phyloP scores from a whole-genome alignment of 2,888 invertebrate genomes.

The Copidosoma aretas region DNA sequence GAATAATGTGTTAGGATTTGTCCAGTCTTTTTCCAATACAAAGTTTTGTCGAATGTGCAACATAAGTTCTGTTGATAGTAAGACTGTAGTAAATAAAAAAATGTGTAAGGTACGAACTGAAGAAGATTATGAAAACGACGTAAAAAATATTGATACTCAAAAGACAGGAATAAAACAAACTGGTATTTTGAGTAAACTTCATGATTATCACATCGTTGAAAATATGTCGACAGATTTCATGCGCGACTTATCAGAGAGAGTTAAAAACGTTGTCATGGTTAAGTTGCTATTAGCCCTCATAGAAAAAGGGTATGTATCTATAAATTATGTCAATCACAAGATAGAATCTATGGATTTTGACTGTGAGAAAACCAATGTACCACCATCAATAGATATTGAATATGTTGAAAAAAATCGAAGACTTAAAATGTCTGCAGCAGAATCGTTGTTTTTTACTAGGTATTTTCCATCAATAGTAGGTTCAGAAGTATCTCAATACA shows the following conservation, averaged over 20 bases:
- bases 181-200: neutral
- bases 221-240: neutral
- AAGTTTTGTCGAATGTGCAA: neutral
- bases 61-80: neutral
- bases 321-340: neutral
- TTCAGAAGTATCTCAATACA: neutral
- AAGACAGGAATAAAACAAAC: neutral
- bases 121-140: too few species aligned
- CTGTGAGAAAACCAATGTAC: neutral
- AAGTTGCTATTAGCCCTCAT: neutral
- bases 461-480: neutral
- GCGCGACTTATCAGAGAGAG: neutral
- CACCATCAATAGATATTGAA: neutral
- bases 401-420: neutral
- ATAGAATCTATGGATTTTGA: neutral
- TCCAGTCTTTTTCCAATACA: neutral
- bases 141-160: neutral
- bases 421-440: neutral
- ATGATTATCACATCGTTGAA: neutral
- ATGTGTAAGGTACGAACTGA: neutral
- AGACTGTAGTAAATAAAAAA: neutral
- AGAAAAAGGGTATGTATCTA: neutral
- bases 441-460: neutral
- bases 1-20: neutral
- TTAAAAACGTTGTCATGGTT: neutral